Base-by-base conservation (phyloP, 2,113 vertebrate species). In the Saccopteryx leptura region DNA sequence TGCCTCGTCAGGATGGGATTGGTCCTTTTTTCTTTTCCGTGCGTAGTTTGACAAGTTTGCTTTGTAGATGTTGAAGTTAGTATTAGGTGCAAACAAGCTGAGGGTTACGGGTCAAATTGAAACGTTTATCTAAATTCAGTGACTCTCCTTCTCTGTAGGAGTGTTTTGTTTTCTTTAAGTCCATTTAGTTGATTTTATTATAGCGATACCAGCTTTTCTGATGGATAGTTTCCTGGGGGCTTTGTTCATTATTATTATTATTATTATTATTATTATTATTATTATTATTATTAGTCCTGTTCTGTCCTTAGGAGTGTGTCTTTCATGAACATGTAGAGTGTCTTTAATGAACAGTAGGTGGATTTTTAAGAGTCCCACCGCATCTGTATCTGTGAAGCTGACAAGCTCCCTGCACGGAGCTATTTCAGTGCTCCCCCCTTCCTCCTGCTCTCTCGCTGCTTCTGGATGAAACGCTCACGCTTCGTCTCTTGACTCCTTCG, bases 1-100 rank as follows among this genome's bases (percentile, higher is more conserved):
- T 6, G 6, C 18, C 31, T 23, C 52, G 12, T 7, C 1, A 1
- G 7, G 23, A 2, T 31, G 5, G 23, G 23, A 31, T 26, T 10
- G 54, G 19, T n/a, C n/a, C n/a, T 13, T 10, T 18, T 28, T 69
- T 17, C 63, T 18, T 28, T 69, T 17, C 63, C 71, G 26, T 4
- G 12, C 2, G 12, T 0, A 50, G 23, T 9, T 83, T 19, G 23
- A 17, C 14, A 24, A 18, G 68, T 91, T 56, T 48, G 17, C 14
- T 65, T 26, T 61, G 12, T 21, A 2, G 9, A 19, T 24, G 72
- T 50, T 52, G 28, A 60, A 18, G 9, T n/a, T 50, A 26, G 17
- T 14, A 46, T 28, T 66, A 24, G 71, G 63, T 15, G 0, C 46
- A 13, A 60, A 24, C 15, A 26, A 80, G 56, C 58, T 74, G 8